Conservation (phyloP, 2,888 invertebrate genomes). For the Melipona bicolor region DNA sequence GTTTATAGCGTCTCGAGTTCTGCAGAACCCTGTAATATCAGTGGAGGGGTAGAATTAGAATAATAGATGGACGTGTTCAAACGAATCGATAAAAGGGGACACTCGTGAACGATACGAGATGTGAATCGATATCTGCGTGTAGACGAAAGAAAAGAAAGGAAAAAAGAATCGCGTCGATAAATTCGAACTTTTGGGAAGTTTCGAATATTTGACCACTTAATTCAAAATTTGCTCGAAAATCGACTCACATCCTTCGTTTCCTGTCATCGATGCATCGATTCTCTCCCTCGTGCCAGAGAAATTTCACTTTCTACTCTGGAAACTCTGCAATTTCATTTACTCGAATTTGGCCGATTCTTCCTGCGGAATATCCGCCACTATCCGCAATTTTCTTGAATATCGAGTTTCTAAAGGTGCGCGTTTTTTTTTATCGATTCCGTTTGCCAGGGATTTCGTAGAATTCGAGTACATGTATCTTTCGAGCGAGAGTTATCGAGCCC, state of each 20-base stretch:
- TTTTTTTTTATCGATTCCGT: neutral
- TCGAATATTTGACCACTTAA: neutral
- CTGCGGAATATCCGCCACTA: neutral
- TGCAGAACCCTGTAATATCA: fast-evolving
- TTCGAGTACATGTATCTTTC: neutral
- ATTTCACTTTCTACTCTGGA: neutral
- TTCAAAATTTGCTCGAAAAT: neutral
- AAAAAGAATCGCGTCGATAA: neutral
- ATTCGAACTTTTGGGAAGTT: too few relatives aligned
- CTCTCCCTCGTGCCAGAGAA: neutral
- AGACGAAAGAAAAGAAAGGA: neutral
- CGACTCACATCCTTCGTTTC: neutral
- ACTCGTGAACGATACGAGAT: neutral
- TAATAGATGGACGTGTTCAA: neutral
- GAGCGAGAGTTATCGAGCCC: neutral
- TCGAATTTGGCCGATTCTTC: neutral
- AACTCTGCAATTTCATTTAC: neutral
- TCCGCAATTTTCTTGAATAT: neutral
- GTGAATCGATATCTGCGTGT: neutral
- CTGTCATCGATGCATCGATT: neutral
- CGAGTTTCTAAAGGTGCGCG: neutral
- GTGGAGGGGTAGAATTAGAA: neutral
- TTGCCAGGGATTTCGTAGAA: neutral
- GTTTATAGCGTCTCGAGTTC: neutral
- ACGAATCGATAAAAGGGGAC: neutral